Evolutionary conservation across 2,113 vertebrate genomes (phyloP).

Genomic region (Periophthalmodon schlosseri): DNA sequence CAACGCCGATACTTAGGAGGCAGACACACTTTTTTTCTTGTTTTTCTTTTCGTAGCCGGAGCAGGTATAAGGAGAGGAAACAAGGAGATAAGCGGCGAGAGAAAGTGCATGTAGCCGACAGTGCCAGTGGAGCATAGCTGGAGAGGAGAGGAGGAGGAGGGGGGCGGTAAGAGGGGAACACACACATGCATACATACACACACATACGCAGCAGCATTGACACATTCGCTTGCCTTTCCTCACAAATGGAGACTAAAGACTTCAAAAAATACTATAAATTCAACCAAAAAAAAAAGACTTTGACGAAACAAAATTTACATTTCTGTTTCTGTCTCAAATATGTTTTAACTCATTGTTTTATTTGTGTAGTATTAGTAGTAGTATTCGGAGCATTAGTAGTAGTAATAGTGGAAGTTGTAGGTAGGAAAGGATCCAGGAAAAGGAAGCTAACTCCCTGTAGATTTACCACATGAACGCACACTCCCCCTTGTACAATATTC

Average conservation of each 20-base stretch:
- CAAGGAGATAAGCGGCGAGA: slow-evolving; percentile 13
- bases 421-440: neutral
- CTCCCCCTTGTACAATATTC: slow-evolving; percentile 21
- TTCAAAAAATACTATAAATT: slow-evolving; percentile 15
- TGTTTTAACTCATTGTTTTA: neutral
- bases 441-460: neutral
- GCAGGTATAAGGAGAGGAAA: slow-evolving; percentile 29
- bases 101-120: slow-evolving; percentile 48
- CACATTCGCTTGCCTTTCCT: slow-evolving; percentile 31
- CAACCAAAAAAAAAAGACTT: slow-evolving; percentile 16
- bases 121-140: slow-evolving; percentile 76
- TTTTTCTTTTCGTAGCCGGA: neutral
- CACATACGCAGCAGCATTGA: slow-evolving; percentile 22
- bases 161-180: slow-evolving; percentile 13
- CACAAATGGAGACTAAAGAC: slow-evolving; percentile 11
- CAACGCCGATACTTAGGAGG: slow-evolving; percentile 24
- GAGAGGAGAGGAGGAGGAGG: slow-evolving; percentile 39
- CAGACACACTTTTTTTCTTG: neutral
- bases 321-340: neutral
- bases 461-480: slow-evolving; percentile 7
- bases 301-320: neutral
- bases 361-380: neutral
- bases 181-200: slow-evolving; percentile 29
- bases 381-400: neutral
- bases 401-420: neutral